Percentiles rank a stretch among this genome's conserved stretches.
These are phyloP conservation scores for Pica pica DNA, from an alignment of 2,113 vertebrate species.

Conservation along the genomic window DNA sequence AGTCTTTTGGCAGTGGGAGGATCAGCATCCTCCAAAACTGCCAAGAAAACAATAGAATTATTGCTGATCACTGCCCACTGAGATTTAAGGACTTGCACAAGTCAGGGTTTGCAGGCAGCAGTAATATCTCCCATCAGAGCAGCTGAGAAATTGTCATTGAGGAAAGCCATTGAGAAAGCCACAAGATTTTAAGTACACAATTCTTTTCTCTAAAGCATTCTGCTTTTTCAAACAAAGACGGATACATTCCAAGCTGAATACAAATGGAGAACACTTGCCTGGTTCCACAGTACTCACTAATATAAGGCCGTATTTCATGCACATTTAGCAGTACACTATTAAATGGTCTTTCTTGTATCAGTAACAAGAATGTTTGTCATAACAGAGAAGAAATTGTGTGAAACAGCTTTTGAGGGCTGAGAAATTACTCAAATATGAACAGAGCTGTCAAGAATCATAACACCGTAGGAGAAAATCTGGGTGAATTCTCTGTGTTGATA, in stretches of 20 bases:
- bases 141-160: not conserved
- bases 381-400: not conserved
- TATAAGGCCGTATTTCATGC: not conserved
- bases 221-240: not conserved
- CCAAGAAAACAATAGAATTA: not conserved
- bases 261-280: not conserved
- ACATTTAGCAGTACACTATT: not conserved
- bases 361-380: not conserved
- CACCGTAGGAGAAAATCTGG: not conserved
- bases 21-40: not conserved
- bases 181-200: not conserved
- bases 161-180: not conserved
- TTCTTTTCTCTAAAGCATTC: not conserved
- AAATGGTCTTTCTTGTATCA: not conserved
- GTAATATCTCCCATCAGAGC: not conserved
- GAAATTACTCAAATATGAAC: not conserved
- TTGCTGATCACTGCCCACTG: not conserved
- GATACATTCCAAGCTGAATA: not conserved
- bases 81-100: not conserved
- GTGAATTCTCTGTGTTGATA: not conserved
- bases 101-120: not conserved
- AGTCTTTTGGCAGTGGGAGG: not conserved
- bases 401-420: not conserved
- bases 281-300: not conserved
- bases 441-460: not conserved